A percentile compares a stretch with the other conserved stretches of the same genome.
phyloP scores from a whole-genome alignment of 2,888 invertebrate species.

The Lamellibrachia columna region DNA sequence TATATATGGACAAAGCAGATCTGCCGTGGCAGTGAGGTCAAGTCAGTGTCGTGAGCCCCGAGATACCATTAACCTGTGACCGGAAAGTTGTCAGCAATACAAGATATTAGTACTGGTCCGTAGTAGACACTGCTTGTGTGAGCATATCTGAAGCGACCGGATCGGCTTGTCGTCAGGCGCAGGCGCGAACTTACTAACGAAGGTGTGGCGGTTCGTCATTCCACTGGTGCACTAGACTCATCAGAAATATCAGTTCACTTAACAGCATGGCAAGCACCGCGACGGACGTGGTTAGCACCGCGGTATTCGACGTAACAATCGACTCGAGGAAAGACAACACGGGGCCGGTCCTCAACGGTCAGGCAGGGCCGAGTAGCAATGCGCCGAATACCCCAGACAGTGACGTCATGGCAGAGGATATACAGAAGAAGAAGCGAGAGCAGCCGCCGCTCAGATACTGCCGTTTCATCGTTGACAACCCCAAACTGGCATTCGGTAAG shows the following conservation, averaged over 20 bases:
- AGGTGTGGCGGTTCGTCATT: not conserved
- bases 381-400: not conserved
- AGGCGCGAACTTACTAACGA: not conserved
- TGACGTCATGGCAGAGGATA: not conserved
- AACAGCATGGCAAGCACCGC: not conserved
- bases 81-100: no score
- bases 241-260: not conserved
- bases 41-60: not conserved
- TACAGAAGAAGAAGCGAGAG: not conserved
- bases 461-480: not conserved
- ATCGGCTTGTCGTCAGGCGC: not conserved
- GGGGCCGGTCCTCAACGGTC: not conserved
- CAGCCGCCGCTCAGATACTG: not conserved
- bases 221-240: not conserved
- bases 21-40: not conserved
- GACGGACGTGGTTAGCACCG: no score
- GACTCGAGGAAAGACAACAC: not conserved
- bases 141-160: not conserved
- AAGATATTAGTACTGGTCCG: not conserved
- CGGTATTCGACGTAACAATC: not conserved
- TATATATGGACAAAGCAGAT: not conserved
- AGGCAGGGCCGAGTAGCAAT: not conserved
- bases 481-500: slow-evolving; percentile 6
- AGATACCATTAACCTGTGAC: not conserved
- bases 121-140: not conserved